Percentiles rank a stretch among this genome's conserved stretches.
phyloP scores from a whole-genome alignment of 2,113 vertebrate genomes.

The Solenodon paradoxus region DNA sequence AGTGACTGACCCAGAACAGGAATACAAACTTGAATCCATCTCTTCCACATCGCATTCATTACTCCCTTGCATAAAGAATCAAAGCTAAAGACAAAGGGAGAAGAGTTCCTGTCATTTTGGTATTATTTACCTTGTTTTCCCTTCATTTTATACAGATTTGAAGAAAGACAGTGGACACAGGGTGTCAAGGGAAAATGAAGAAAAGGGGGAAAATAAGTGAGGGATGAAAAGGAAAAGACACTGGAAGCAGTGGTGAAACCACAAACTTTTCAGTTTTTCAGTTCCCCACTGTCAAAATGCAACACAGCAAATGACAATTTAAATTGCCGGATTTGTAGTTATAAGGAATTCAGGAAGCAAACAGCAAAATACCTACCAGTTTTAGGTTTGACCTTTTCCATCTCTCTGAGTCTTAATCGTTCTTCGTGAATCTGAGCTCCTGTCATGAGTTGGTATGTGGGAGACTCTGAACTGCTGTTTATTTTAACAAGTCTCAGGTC shows the following conservation, averaged over 20 bases:
- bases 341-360: background rate
- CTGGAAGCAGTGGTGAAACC: background rate
- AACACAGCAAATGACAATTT: background rate
- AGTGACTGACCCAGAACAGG: background rate
- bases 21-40: background rate
- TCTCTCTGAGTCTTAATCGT: slow-evolving; percentile 85
- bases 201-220: background rate
- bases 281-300: background rate
- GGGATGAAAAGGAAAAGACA: too few relatives aligned
- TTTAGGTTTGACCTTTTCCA: slow-evolving; percentile 82
- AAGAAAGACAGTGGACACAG: background rate
- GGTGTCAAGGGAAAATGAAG: background rate
- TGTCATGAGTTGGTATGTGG: slow-evolving; percentile 91
- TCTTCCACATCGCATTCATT: background rate
- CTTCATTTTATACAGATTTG: background rate
- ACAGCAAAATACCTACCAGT: slow-evolving; percentile 77
- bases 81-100: too few relatives aligned
- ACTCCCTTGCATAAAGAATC: accelerated
- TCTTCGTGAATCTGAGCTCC: slow-evolving; percentile 92
- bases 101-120: background rate
- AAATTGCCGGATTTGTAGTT: background rate
- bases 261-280: background rate
- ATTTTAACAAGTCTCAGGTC: slow-evolving; percentile 88
- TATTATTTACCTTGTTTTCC: background rate
- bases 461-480: slow-evolving; percentile 81